Conservation (phyloP, 2,888 invertebrate genomes). For the Macaria notata region DNA sequence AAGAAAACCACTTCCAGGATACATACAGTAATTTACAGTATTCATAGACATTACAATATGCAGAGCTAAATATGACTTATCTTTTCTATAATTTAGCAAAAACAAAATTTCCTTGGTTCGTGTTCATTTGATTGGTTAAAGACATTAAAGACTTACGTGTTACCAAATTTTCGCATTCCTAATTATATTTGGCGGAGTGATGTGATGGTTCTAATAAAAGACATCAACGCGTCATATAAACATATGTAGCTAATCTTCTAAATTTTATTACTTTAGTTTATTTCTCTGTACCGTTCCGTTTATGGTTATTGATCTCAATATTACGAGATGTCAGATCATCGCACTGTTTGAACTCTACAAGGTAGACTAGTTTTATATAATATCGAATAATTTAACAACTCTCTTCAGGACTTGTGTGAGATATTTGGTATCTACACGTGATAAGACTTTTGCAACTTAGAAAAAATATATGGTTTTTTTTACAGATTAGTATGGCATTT, state of each 20-base stretch:
- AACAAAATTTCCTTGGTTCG: no score
- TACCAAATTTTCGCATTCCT: background rate
- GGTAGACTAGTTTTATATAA: conserved; percentile 11
- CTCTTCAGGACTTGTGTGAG: no score
- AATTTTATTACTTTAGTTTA: conserved; percentile 13
- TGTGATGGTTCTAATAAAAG: conserved; percentile 10
- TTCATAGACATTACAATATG: no score
- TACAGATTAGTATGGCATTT: no score
- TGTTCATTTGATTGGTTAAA: no score
- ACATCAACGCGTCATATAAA: conserved; percentile 15
- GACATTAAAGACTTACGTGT: background rate
- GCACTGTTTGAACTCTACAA: conserved; percentile 13
- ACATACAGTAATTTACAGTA: no score
- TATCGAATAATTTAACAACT: background rate
- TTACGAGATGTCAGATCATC: conserved; percentile 19
- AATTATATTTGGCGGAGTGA: background rate
- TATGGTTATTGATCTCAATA: conserved; percentile 11
- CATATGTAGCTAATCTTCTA: background rate
- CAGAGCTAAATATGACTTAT: no score
- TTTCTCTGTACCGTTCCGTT: conserved; percentile 20
- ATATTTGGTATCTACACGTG: no score
- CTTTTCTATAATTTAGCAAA: no score
- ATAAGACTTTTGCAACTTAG: no score
- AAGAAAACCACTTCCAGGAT: no score
- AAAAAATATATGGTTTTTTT: no score